Percentiles rank a stretch among this genome's conserved stretches.
Evolutionary conservation across 2,797 vertebrate genomes (phyloP).

Genomic region (Oceanodroma leucorhoa): DNA sequence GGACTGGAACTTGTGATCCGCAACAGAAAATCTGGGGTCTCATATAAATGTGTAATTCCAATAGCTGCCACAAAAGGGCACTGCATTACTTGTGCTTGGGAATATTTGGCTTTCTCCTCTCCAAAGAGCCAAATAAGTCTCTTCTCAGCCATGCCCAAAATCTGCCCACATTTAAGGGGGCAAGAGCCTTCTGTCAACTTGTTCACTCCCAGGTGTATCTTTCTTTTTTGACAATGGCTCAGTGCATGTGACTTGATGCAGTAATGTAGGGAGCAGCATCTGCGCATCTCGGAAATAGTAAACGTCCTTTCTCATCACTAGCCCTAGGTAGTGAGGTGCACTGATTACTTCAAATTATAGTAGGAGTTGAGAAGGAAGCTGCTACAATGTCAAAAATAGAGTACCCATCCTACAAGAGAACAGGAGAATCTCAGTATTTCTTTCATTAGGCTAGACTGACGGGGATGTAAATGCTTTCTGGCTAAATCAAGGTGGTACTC

Average conservation of each 20-base stretch:
- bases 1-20: background rate
- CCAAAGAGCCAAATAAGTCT: background rate
- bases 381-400: background rate
- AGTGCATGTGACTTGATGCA: background rate
- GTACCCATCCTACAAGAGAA: background rate
- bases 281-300: background rate
- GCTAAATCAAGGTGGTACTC: background rate
- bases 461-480: background rate
- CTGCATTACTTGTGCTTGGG: background rate
- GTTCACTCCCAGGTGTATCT: conserved; percentile 11
- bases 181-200: background rate
- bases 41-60: background rate
- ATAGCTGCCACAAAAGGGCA: conserved; percentile 11
- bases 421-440: background rate
- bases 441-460: background rate
- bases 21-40: conserved; percentile 1
- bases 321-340: background rate
- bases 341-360: background rate
- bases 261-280: background rate
- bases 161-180: background rate
- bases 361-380: background rate
- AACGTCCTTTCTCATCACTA: background rate
- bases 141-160: background rate
- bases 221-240: background rate
- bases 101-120: background rate